phyloP scores from a whole-genome alignment of 1,140 invertebrate genomes.

The Drosophila pruinosa region DNA sequence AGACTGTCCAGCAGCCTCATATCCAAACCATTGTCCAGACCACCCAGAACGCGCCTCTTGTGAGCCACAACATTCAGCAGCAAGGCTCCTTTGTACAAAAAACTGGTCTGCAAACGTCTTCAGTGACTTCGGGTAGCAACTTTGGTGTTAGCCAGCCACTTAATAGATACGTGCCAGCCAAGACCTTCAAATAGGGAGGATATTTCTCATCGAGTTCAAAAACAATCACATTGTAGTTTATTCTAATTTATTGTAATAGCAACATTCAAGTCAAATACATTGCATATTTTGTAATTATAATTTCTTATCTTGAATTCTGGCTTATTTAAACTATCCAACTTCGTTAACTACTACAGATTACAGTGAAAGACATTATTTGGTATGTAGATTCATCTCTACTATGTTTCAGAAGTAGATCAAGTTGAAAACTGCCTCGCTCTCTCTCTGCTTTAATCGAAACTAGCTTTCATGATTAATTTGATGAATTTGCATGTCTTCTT shows the following conservation, averaged over 20 bases:
- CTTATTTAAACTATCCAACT: background rate
- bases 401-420: background rate
- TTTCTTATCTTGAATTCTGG: too few relatives aligned
- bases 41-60: conserved; percentile 31
- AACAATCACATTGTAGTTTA: conserved; percentile 46
- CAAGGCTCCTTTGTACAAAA: conserved; percentile 32
- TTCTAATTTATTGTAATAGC: conserved; percentile 63
- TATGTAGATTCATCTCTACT: background rate
- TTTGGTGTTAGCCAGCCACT: conserved; percentile 30
- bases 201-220: conserved; percentile 26
- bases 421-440: background rate
- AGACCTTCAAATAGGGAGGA: conserved; percentile 49
- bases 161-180: conserved; percentile 63
- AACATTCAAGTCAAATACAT: conserved; percentile 33
- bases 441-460: background rate
- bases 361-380: background rate
- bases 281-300: background rate
- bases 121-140: conserved; percentile 19
- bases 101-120: conserved; percentile 26
- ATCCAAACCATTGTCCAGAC: conserved; percentile 33
- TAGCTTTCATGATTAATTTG: background rate
- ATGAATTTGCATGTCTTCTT: background rate
- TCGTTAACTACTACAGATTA: background rate
- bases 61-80: conserved; percentile 4
- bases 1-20: conserved; percentile 43